Percentiles rank a stretch among this genome's conserved stretches.
Evolutionary conservation across 1,140 invertebrate species (phyloP).

Genomic region (Apolygus lucorum): DNA sequence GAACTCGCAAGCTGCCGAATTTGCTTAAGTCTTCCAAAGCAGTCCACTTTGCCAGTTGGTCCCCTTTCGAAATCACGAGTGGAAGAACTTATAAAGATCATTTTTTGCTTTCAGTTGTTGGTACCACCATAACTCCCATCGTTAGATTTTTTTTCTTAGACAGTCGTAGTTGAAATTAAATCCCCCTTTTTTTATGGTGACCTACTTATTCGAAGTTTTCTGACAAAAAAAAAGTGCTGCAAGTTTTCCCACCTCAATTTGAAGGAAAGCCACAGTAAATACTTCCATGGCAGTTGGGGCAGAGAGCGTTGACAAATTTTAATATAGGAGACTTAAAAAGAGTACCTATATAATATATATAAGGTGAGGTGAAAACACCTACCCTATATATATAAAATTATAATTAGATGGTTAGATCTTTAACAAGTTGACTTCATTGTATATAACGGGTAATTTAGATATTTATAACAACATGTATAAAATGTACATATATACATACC

Average conservation of each 20-base stretch:
- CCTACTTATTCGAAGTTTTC: too few relatives aligned
- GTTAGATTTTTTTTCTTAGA: too few relatives aligned
- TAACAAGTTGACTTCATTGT: conserved; percentile 28
- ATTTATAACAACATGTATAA: conserved; percentile 12
- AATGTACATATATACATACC: not conserved
- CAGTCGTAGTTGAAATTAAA: too few relatives aligned
- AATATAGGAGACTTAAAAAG: conserved; percentile 18
- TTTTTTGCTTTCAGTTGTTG: not conserved
- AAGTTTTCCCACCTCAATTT: not conserved
- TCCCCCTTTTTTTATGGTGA: too few relatives aligned
- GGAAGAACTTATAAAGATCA: not conserved
- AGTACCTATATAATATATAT: not conserved
- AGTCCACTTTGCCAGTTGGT: conserved; percentile 18
- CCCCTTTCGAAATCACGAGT: not conserved
- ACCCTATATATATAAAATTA: conserved; percentile 7
- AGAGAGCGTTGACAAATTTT: not conserved
- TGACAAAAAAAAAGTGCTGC: too few relatives aligned
- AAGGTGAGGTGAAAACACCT: not conserved
- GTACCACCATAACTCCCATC: not conserved
- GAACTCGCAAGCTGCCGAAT: conserved; percentile 20
- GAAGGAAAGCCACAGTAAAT: not conserved
- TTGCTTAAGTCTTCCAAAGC: conserved; percentile 30
- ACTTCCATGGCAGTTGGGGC: conserved; percentile 27
- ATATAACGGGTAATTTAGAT: conserved; percentile 27
- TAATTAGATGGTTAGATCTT: conserved; percentile 22